These are phyloP conservation scores for Porites lutea DNA, from an alignment of 64 coral and sea anemone genomes.

Conservation along the genomic window DNA sequence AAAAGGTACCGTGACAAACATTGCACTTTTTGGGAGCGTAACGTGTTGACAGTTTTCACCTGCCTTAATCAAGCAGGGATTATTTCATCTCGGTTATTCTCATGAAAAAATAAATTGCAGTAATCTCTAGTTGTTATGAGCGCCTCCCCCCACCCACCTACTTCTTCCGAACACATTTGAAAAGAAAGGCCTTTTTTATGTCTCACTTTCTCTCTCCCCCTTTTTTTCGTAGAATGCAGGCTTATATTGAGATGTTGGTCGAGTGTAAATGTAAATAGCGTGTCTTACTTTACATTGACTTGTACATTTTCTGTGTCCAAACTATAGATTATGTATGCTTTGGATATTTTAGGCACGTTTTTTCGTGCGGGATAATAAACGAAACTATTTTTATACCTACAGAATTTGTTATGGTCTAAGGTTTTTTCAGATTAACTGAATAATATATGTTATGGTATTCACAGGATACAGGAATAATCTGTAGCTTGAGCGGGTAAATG, in stretches of 20 bases:
- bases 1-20: too few species aligned
- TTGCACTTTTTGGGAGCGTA: too few species aligned
- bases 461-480: too few species aligned
- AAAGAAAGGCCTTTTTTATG: not conserved
- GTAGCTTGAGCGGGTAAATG: too few species aligned
- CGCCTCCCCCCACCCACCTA: not conserved
- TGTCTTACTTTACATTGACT: not conserved
- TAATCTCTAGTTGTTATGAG: too few species aligned
- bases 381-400: conserved; percentile 51
- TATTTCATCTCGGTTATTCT: too few species aligned
- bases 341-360: conserved; percentile 27
- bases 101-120: too few species aligned
- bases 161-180: not conserved
- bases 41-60: too few species aligned
- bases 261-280: conserved; percentile 40
- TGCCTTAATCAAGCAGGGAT: too few species aligned
- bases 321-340: conserved; percentile 8
- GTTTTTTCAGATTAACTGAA: too few species aligned
- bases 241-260: not conserved
- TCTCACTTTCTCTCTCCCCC: too few species aligned
- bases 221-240: not conserved
- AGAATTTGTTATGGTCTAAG: not conserved
- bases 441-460: too few species aligned
- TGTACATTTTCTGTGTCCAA: conserved; percentile 36
- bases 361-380: conserved; percentile 60